Conservation (phyloP, 2,888 invertebrate genomes). For the Nomada lathburiana region DNA sequence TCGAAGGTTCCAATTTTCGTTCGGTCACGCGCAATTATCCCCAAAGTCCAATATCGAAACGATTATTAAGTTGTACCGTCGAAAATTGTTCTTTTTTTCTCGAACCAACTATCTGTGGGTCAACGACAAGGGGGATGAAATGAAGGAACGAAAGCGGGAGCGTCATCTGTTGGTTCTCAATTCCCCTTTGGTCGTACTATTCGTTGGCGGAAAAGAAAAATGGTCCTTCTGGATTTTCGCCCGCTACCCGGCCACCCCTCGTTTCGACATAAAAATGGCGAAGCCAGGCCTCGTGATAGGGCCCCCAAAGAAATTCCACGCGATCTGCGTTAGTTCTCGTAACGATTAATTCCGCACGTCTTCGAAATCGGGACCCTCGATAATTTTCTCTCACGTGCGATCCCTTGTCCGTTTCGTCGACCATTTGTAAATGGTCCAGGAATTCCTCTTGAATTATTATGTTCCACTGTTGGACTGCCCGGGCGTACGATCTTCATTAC, state of each 20-base stretch:
- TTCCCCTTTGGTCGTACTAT: constrained; percentile 72
- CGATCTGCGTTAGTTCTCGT: constrained; percentile 42
- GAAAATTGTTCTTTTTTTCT: neutral
- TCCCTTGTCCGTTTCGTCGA: constrained; percentile 44
- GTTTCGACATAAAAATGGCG: constrained; percentile 34
- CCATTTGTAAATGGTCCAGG: constrained; percentile 48
- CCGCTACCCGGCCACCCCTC: constrained; percentile 37
- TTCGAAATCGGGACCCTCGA: constrained; percentile 53
- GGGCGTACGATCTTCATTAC: constrained; percentile 55
- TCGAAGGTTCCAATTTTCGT: neutral
- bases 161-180: constrained; percentile 73
- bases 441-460: constrained; percentile 49
- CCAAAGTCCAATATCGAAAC: neutral
- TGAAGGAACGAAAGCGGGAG: constrained; percentile 70
- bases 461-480: constrained; percentile 29
- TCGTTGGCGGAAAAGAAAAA: constrained; percentile 73
- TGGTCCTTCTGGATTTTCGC: constrained; percentile 75
- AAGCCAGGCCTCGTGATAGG: constrained; percentile 4
- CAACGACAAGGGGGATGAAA: constrained; percentile 22
- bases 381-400: constrained; percentile 58
- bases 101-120: neutral
- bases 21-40: neutral
- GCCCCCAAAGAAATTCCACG: constrained; percentile 29
- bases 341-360: constrained; percentile 52
- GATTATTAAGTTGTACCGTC: constrained; percentile 18